A percentile compares a stretch with the other conserved stretches of the same genome.
Conservation (phyloP, 2,797 vertebrate species). For the Anguilla pacifica region DNA sequence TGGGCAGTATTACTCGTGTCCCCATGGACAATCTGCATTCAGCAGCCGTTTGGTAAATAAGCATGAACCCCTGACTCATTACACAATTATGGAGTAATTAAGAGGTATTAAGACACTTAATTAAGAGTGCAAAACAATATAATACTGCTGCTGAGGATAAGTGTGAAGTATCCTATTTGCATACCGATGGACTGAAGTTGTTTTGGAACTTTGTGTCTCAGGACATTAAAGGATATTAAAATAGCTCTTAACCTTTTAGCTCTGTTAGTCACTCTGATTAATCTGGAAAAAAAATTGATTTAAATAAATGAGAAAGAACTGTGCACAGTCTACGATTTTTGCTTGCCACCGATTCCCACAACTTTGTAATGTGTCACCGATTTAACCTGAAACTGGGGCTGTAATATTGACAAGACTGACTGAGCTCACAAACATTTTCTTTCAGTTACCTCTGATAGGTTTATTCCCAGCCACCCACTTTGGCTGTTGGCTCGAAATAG, state of each 20-base stretch:
- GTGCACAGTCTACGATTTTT: not conserved
- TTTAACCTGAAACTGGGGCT: not conserved
- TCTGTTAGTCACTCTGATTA: not conserved
- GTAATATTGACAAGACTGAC: not conserved
- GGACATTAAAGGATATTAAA: not conserved
- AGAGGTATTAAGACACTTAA: not conserved
- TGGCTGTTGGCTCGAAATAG: not conserved
- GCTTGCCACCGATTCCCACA: not conserved
- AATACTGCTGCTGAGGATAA: not conserved
- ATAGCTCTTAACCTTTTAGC: not conserved
- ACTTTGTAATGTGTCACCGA: not conserved
- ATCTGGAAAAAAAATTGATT: not conserved
- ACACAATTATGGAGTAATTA: not conserved
- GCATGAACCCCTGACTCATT: not conserved
- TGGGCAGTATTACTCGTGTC: not conserved
- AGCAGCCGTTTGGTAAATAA: not conserved
- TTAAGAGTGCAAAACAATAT: not conserved
- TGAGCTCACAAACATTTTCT: not conserved
- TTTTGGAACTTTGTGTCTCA: not conserved
- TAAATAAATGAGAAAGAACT: not conserved
- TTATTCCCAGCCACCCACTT: no score
- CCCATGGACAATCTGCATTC: not conserved
- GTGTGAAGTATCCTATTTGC: not conserved
- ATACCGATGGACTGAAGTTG: not conserved
- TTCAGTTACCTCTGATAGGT: not conserved